Percentiles rank a stretch among this genome's conserved stretches.
These are phyloP conservation scores for Epizoanthus stellaris DNA, from an alignment of 92 coral and sea anemone genomes.

Conservation along the genomic window DNA sequence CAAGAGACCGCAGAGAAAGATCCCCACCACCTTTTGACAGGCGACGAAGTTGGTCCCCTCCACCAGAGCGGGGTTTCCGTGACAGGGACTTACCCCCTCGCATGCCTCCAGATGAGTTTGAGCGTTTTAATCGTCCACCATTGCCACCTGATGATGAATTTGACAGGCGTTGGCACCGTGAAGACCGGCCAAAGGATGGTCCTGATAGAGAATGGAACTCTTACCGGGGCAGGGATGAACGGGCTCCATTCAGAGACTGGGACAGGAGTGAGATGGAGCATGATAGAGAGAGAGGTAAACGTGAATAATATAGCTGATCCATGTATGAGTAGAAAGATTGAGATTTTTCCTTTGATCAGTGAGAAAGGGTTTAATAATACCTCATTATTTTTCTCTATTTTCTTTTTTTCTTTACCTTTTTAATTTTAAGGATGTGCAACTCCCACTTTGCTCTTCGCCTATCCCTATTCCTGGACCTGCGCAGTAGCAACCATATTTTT, in stretches of 20 bases:
- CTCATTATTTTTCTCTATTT: background rate
- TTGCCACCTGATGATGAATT: slow-evolving; percentile 62
- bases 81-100: slow-evolving; percentile 16
- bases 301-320: background rate
- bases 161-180: slow-evolving; percentile 49
- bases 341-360: no score
- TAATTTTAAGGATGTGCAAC: no score
- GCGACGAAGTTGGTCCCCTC: slow-evolving; percentile 36
- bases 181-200: slow-evolving; percentile 62
- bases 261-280: slow-evolving; percentile 72
- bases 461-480: no score
- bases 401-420: no score
- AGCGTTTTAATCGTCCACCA: slow-evolving; percentile 65
- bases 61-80: slow-evolving; percentile 16
- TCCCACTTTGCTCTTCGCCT: no score
- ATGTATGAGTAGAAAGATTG: no score
- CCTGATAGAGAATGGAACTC: slow-evolving; percentile 58
- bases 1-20: slow-evolving; percentile 67
- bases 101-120: slow-evolving; percentile 69
- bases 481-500: no score
- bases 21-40: slow-evolving; percentile 50
- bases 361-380: no score
- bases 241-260: slow-evolving; percentile 57
- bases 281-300: slow-evolving; percentile 29
- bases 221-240: slow-evolving; percentile 23